Evolutionary conservation across 2,797 vertebrate genomes (phyloP).

Genomic region (Notamacropus eugenii): DNA sequence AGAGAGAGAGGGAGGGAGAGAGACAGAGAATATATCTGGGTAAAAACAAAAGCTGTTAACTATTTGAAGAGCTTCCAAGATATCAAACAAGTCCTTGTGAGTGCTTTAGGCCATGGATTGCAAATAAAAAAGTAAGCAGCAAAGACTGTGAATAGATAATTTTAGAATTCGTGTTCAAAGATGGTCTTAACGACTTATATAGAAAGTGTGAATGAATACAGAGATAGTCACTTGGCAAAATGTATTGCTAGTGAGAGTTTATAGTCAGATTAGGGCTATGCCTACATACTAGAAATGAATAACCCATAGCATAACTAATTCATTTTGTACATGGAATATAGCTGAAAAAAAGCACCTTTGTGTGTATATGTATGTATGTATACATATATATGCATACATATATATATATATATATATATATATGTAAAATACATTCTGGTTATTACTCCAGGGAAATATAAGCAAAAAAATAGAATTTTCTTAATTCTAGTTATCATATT

Average conservation of each 20-base stretch:
- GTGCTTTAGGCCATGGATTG: background rate
- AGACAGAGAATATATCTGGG: background rate
- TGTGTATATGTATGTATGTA: background rate
- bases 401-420: no score
- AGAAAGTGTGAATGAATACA: background rate
- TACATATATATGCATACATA: no score
- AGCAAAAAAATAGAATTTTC: constrained; percentile 60
- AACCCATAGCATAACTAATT: background rate
- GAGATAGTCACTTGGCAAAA: background rate
- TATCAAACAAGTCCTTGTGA: background rate
- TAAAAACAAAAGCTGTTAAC: background rate
- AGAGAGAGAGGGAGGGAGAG: background rate
- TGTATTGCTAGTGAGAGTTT: background rate
- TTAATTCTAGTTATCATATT: constrained; percentile 17
- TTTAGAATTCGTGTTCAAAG: background rate
- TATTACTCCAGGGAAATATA: background rate
- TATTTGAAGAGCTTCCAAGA: background rate
- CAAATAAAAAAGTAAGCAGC: background rate
- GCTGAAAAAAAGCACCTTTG: background rate
- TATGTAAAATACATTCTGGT: background rate
- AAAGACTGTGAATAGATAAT: background rate
- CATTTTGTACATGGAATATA: background rate
- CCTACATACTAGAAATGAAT: background rate
- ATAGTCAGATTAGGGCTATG: background rate
- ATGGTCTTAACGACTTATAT: background rate